Base-by-base conservation (phyloP, 2,888 invertebrate genomes). In the Noctua janthina region DNA sequence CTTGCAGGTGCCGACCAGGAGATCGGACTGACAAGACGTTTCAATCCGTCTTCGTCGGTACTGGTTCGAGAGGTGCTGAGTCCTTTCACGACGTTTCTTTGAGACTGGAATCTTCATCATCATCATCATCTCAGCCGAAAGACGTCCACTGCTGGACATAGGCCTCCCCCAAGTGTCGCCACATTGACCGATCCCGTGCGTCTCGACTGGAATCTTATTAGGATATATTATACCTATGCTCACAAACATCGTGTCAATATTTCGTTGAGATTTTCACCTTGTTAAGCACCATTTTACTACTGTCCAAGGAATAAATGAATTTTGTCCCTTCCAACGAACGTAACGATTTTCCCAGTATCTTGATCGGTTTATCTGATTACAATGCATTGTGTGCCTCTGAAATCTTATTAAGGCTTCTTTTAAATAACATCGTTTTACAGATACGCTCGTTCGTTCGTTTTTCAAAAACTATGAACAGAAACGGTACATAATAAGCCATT, bases 21-120 rank as follows among this genome's bases (percentile, higher is more conserved):
- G 78, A 81, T 76, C 59, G 49, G n/a, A 83, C 74, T 75, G 88
- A 84, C 82, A 80, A 83, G 82, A 71, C 74, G 71, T 49, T 75
- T 71, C 43, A 81, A 90, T 90, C 86, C 70, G 87, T 90, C 89
- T 90, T 86, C 78, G 87, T 90, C 77, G 74, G 67, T 62, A 78
- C 62, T 35, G n/a, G 23, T 67, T 66, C 39, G 46, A 77, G 77
- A 75, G 75, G 59, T 78, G 23, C 20, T 20, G 10, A 8, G 43
- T 46, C 74, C 51, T 15, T 54, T 46, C 15, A 20, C 56, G 17
- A 54, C 54, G 23, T 75, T 77, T 68, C 13, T 46, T 79, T 66
- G 35, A 46, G 15, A 64, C 68, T 54, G 10, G 35, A 35, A 35
- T 29, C 20, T 72, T 46, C 29, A 29, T 29, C 29, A 29, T 29